Conservation (phyloP, 2,888 invertebrate species). For the Theretra japonica region DNA sequence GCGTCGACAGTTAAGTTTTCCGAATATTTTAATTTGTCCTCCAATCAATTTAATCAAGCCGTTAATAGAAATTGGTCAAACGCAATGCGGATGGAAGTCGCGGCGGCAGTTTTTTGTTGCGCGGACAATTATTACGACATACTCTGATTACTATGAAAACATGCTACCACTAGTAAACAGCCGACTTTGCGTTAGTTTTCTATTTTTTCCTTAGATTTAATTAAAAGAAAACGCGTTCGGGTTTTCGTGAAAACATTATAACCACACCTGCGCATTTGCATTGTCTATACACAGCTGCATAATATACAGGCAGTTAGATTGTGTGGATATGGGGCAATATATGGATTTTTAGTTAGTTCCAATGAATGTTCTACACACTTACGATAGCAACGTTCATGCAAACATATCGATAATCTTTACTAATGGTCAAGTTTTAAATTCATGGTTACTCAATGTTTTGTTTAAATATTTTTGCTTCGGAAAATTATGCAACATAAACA, state of each 20-base stretch:
- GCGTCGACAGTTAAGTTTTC: not conserved
- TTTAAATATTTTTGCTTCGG: no score
- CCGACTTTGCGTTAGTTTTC: constrained; percentile 28
- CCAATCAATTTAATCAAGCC: constrained; percentile 1
- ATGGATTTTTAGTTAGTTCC: not conserved
- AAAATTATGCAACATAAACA: no score
- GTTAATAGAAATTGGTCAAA: constrained; percentile 47
- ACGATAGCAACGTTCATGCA: no score
- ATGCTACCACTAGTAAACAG: constrained; percentile 45
- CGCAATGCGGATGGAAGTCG: constrained; percentile 66
- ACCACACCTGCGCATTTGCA: not conserved
- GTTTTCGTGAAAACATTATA: not conserved
- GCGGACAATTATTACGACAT: constrained; percentile 72
- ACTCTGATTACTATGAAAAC: constrained; percentile 77
- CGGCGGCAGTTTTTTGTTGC: constrained; percentile 56
- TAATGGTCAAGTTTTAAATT: no score
- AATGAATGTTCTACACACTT: no score
- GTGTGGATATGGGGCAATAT: not conserved
- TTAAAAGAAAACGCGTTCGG: constrained; percentile 6
- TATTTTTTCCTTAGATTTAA: constrained; percentile 29
- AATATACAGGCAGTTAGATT: not conserved
- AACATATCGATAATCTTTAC: no score
- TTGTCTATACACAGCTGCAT: not conserved
- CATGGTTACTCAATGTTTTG: no score
- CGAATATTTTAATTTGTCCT: constrained; percentile 10